Evolutionary conservation across 1,140 invertebrate genomes (phyloP), one percentile per base, ranked within the genome.

Genomic region (Pseudobourletiella spinata): DNA sequence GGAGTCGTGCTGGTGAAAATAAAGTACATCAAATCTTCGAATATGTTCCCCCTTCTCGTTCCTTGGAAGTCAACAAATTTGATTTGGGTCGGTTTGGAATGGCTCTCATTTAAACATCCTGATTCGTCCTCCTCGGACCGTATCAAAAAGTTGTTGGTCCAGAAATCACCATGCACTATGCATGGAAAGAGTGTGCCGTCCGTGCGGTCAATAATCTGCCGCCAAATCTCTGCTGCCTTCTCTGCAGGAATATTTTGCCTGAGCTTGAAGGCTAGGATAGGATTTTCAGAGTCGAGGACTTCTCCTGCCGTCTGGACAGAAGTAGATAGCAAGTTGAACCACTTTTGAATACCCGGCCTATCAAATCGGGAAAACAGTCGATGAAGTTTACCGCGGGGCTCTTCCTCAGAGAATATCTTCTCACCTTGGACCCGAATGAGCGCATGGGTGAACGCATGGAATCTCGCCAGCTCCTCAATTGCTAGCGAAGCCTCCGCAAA

Each of bases 161-260:
- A 75, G 16, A 73, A 74, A 59, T 78, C 76, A 3, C 76, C 77
- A 57, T 78, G 77, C 58, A 82, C 82, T 55, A 87, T 82, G 3
- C 85, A 83, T 3, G 50, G 57, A 28, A 66, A 66, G 15, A 18
- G 22, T 50, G 55, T 55, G 14, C 3, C 56, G 2, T 44, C 52
- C 2, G 57, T 59, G n/a, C 14, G 30, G 42, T 26, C 25, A 2
- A 20, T 6, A 8, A 29, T 15, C 30, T 18, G 18, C 39, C 16
- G 20, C 22, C 0, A 48, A 6, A 30, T 26, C 20, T 3, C 24
- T 20, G 3, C 8, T 16, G 14, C 39, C 18, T 2, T 24, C 22
- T 6, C 22, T 22, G 15, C 14, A 8, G 32, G 32, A n/a, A 6
- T 18, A 6, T 6, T 8, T 11, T 8, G 25, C n/a, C 22, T 3